Base-by-base conservation (phyloP, 2,888 invertebrate genomes). In the Anthoptus insignis region DNA sequence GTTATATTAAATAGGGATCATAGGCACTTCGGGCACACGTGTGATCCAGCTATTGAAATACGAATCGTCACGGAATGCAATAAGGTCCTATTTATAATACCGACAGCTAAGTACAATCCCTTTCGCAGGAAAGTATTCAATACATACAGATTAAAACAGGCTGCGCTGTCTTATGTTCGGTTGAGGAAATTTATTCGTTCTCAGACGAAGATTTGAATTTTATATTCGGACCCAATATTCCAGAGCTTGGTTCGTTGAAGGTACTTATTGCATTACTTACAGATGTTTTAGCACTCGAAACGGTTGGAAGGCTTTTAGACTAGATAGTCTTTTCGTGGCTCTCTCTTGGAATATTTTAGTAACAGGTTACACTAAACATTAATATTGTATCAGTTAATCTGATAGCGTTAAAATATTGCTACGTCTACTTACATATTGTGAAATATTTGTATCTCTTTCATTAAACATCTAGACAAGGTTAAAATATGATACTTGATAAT, bases 1-100 rank as follows among this genome's bases (percentile, higher is more conserved):
- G n/a, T n/a, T n/a, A n/a, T 63, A 63, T 63, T 63, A 63, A 56
- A 63, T 19, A 63, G 49, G 63, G 49, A 63, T 56, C 53, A 56
- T 7, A 21, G 29, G 27, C 37, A 53, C 47, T 54, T 54, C 34
- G 47, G 27, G 19, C 13, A 6, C 54, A n/a, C 13, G 2, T 19
- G 19, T 3, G 21, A 29, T 34, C 9, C 9, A 22, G 22, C n/a
- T 19, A 49, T 39, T 21, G 37, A 21, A 63, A 56, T 49, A 37
- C 24, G 19, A 21, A 29, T 47, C 21, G 14, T 49, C n/a, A 3
- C 1, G 19, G 11, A 29, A 56, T 16, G 39, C 21, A n/a, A 56
- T 56, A 63, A 49, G 63, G 63, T 56, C 49, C 56, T 29, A 34
- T n/a, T 56, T 49, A 21, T 27, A 49, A 53, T 22, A 53, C 14